These are phyloP conservation scores for Zoroaster sp. DNA, from an alignment of 53 echinoderm and acorn worm species.

Conservation along the genomic window DNA sequence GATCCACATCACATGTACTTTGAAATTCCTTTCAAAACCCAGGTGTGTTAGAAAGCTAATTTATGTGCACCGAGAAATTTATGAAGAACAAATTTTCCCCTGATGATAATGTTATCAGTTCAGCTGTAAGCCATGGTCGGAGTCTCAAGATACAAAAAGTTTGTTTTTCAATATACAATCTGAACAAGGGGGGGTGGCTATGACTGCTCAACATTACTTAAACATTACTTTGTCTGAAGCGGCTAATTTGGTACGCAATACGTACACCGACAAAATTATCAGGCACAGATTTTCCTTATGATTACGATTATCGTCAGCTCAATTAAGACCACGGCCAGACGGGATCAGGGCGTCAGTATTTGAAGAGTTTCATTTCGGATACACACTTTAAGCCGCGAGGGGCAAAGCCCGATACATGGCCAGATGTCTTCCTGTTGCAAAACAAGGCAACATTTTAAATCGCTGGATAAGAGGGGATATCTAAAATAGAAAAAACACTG, in stretches of 20 bases:
- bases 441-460: neutral
- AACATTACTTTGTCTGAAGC: too few relatives aligned
- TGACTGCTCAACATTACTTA: too few relatives aligned
- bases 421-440: neutral
- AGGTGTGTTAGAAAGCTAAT: too few relatives aligned
- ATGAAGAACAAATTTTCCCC: too few relatives aligned
- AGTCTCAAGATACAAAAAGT: too few relatives aligned
- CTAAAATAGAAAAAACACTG: neutral
- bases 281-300: neutral
- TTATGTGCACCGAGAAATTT: too few relatives aligned
- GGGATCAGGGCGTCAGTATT: too few relatives aligned
- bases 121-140: too few relatives aligned
- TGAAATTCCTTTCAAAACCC: neutral
- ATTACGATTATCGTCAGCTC: neutral
- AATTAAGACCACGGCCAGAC: neutral
- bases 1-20: neutral
- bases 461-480: neutral
- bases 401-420: neutral
- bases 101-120: too few relatives aligned
- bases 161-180: too few relatives aligned
- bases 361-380: neutral
- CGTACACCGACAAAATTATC: neutral
- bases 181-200: too few relatives aligned
- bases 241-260: too few relatives aligned
- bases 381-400: neutral